These are phyloP conservation scores for Chloroclysta siterata DNA, from an alignment of 2,888 invertebrate genomes.

Conservation along the genomic window DNA sequence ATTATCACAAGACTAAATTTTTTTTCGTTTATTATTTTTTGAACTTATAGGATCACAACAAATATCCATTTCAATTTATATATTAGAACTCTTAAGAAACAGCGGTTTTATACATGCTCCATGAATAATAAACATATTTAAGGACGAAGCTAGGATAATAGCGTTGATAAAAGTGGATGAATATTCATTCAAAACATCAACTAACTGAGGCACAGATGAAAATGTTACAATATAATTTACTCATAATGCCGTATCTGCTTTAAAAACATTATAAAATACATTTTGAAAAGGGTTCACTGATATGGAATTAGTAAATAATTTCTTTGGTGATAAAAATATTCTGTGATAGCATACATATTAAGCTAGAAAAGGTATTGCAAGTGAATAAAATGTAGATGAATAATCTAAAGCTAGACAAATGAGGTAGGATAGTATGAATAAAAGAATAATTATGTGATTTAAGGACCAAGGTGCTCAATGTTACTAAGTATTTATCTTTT, in stretches of 20 bases:
- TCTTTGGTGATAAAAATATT: slow-evolving; percentile 50
- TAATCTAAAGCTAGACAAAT: slow-evolving; percentile 71
- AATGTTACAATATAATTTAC: slow-evolving; percentile 46
- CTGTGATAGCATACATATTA: slow-evolving; percentile 47
- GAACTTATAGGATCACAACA: slow-evolving; percentile 83
- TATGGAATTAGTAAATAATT: slow-evolving; percentile 63
- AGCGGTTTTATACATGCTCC: slow-evolving; percentile 67
- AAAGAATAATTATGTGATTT: slow-evolving; percentile 1
- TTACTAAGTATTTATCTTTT: neutral
- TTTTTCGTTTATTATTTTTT: slow-evolving; percentile 71
- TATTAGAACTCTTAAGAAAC: slow-evolving; percentile 74
- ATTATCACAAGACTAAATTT: slow-evolving; percentile 84
- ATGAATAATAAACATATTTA: slow-evolving; percentile 55
- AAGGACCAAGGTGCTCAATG: neutral
- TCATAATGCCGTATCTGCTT: slow-evolving; percentile 68
- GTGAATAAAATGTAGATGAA: slow-evolving; percentile 46
- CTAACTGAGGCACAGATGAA: slow-evolving; percentile 64
- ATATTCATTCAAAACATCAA: slow-evolving; percentile 47
- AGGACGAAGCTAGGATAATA: neutral
- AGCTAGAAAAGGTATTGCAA: slow-evolving; percentile 39
- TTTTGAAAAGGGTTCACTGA: slow-evolving; percentile 67
- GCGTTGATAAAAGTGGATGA: neutral
- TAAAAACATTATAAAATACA: slow-evolving; percentile 40
- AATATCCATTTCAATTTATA: slow-evolving; percentile 67
- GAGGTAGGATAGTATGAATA: slow-evolving; percentile 74